A percentile compares a stretch with the other conserved stretches of the same genome.
Evolutionary conservation across 2,113 vertebrate species (phyloP).

Genomic region (Myodes glareolus): DNA sequence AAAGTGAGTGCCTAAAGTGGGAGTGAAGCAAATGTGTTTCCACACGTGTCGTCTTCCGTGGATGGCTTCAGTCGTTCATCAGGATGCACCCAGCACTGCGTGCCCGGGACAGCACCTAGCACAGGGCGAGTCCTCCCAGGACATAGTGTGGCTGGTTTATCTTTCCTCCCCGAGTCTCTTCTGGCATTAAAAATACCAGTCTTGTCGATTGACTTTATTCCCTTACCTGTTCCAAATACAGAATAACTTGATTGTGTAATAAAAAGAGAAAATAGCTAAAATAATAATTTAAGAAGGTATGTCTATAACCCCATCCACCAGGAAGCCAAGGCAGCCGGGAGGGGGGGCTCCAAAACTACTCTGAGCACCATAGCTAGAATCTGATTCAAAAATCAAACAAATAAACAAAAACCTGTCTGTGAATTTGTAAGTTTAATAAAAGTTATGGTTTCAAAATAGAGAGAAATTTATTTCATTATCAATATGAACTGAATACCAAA

Average conservation of each 20-base stretch:
- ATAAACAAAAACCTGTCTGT: background rate
- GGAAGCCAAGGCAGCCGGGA: background rate
- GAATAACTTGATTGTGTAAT: background rate
- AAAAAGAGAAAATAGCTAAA: background rate
- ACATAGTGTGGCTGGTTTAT: background rate
- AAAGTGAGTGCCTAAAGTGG: background rate
- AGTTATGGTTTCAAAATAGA: background rate
- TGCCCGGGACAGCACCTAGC: background rate
- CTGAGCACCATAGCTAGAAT: background rate
- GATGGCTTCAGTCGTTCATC: background rate
- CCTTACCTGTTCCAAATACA: background rate
- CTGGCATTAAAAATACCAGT: background rate
- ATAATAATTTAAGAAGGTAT: background rate
- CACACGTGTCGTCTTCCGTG: background rate
- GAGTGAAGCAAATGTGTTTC: background rate
- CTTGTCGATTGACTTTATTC: background rate
- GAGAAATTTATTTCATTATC: background rate
- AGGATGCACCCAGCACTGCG: background rate
- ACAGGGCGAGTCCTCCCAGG: background rate
- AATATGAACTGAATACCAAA: background rate
- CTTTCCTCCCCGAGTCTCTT: background rate
- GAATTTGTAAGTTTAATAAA: background rate
- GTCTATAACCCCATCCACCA: background rate
- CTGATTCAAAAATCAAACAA: background rate
- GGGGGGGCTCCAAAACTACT: no score